Percentiles rank a stretch among this genome's conserved stretches.
These are phyloP conservation scores for Heteromormyrus szaboi DNA, from an alignment of 2,797 vertebrate genomes.

Conservation along the genomic window DNA sequence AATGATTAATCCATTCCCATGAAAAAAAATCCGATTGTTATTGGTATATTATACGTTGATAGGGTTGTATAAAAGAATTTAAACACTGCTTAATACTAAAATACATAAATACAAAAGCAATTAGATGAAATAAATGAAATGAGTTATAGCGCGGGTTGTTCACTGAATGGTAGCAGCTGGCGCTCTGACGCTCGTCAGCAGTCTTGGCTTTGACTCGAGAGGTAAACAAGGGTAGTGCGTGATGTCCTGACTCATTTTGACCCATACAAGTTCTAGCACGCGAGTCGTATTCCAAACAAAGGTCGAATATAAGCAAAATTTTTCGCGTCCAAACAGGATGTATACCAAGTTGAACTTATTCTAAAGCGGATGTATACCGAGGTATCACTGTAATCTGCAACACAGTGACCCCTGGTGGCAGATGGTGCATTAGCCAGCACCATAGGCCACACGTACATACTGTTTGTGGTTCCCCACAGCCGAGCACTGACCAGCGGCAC, in stretches of 20 bases:
- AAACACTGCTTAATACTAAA: neutral
- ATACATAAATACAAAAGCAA: neutral
- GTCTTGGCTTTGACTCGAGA: neutral
- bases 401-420: neutral
- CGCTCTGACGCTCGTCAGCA: rapidly evolving
- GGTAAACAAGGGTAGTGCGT: no score
- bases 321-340: neutral
- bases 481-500: neutral
- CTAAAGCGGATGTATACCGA: neutral
- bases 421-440: neutral
- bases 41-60: neutral
- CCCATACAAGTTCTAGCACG: neutral
- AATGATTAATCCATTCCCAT: neutral
- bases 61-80: neutral
- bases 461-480: neutral
- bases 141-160: no score
- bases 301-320: neutral
- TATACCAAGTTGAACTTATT: neutral
- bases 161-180: no score
- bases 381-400: neutral
- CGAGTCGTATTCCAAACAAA: neutral
- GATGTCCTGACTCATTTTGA: neutral
- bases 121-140: neutral
- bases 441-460: neutral
- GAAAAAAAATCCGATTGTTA: neutral